These are phyloP conservation scores for Pseudococcus longispinus DNA, from an alignment of 2,888 invertebrate species.

Conservation along the genomic window DNA sequence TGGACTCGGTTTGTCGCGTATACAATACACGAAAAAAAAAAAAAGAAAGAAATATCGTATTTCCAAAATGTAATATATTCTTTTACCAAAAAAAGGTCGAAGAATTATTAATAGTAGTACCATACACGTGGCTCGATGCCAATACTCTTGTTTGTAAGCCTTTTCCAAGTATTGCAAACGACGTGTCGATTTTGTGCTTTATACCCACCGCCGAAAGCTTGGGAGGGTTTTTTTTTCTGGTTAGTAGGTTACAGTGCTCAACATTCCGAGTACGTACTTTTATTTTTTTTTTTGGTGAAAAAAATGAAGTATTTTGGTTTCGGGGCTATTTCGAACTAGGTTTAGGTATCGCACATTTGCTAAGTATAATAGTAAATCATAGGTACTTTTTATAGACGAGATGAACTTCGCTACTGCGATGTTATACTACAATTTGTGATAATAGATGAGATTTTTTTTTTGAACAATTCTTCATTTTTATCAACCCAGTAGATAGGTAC, in stretches of 20 bases:
- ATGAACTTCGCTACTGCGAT: neutral
- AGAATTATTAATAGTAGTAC: conserved; percentile 54
- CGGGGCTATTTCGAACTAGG: neutral
- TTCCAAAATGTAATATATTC: conserved; percentile 55
- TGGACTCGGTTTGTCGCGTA: neutral
- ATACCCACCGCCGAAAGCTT: conserved; percentile 26
- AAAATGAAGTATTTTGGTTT: conserved; percentile 38
- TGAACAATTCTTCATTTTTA: neutral
- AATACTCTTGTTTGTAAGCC: conserved; percentile 49
- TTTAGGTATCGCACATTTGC: neutral
- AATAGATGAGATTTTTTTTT: neutral
- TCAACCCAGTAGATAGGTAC: neutral
- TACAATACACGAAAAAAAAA: neutral
- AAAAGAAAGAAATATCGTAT: conserved; percentile 53
- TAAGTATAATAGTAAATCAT: neutral
- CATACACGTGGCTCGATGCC: conserved; percentile 52
- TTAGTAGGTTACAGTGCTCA: conserved; percentile 19
- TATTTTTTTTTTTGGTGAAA: neutral
- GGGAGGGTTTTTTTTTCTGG: conserved; percentile 9
- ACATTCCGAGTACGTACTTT: neutral
- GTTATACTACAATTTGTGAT: neutral
- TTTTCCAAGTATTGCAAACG: conserved; percentile 52
- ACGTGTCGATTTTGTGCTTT: conserved; percentile 51
- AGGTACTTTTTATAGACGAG: neutral
- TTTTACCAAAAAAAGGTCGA: conserved; percentile 56